A percentile compares a stretch with the other conserved stretches of the same genome.
phyloP scores from a whole-genome alignment of 2,888 invertebrate genomes.

The Marasmarcha lunaedactyla region DNA sequence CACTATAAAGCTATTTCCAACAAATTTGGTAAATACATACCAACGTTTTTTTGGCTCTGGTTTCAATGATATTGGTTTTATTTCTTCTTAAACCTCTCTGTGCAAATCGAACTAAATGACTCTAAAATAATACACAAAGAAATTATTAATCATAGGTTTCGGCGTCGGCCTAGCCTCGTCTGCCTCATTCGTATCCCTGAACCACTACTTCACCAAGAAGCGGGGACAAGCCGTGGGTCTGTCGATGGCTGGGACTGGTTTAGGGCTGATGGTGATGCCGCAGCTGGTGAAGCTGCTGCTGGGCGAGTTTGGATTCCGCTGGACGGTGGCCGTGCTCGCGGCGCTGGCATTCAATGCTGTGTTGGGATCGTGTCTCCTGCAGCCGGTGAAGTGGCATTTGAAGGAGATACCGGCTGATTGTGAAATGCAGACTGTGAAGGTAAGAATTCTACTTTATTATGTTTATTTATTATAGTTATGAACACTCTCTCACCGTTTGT shows the following conservation, averaged over 20 bases:
- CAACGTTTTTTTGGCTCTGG: too few species aligned
- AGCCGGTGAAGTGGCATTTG: constrained; percentile 79
- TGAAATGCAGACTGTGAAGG: constrained; percentile 62
- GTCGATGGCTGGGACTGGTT: constrained; percentile 83
- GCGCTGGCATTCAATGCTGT: constrained; percentile 76
- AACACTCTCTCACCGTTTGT: too few species aligned
- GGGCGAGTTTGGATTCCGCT: constrained; percentile 74
- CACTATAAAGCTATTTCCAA: too few species aligned
- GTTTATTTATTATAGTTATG: too few species aligned
- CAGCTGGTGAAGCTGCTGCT: constrained; percentile 77
- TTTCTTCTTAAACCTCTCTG: too few species aligned
- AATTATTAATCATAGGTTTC: constrained; percentile 69
- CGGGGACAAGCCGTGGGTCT: constrained; percentile 84
- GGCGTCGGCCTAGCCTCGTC: constrained; percentile 83
- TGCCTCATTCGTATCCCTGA: constrained; percentile 82
- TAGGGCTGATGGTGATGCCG: constrained; percentile 84
- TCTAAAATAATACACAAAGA: too few species aligned
- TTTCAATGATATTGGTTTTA: too few species aligned
- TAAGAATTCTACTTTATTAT: too few species aligned
- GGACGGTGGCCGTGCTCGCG: constrained; percentile 76
- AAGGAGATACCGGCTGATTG: constrained; percentile 68
- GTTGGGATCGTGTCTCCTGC: constrained; percentile 75
- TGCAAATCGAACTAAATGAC: too few species aligned
- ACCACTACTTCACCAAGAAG: constrained; percentile 81
- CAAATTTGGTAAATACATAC: too few species aligned